Evolutionary conservation across 2,888 invertebrate genomes (phyloP), one percentile per base, ranked within the genome.

Genomic region (Ganaspis brasiliensis): DNA sequence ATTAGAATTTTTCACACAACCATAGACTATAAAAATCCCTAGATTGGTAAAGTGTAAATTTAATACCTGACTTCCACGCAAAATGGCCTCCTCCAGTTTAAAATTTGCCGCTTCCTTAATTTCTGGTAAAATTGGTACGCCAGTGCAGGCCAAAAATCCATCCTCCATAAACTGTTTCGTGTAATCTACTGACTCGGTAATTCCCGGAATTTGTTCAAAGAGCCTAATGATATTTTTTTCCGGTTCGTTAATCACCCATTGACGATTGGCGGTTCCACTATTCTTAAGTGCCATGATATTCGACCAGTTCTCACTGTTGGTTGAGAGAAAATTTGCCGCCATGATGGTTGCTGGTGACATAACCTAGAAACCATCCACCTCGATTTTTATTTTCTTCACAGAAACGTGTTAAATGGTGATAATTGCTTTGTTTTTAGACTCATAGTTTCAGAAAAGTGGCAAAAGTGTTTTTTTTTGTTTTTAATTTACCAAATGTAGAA

Each of bases 191-290:
- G 93, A 93, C 79, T 93, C 93, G 0, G 94, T 93, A n/a, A 93
- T 91, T 0, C 94, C 94, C 0, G 96, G 95, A 37, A 95, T 92
- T 87, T 98, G 98, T 90, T 98, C 98, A 2, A 96, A 92, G 55
- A 98, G 93, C 93, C 95, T 95, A 9, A 95, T 90, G 0, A 93
- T 85, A 10, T 92, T 92, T 35, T 89, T 86, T 52, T 85, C 84
- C 2, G 90, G 95, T 90, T 97, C 96, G 0, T 97, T 93, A 5
- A 96, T 93, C 84, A 97, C 94, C 98, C 98, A 98, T 89, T 98
- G 97, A 88, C 97, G 97, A 90, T 96, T 96, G 77, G 96, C 96
- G 57, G 97, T 97, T 16, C 95, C 96, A 40, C 96, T 96, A 92
- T 97, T 96, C 89, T 94, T 95, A 8, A 92, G 92, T 0, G 94